A percentile compares a stretch with the other conserved stretches of the same genome.
phyloP scores from a whole-genome alignment of 2,888 invertebrate genomes.

The Stenurella melanura region DNA sequence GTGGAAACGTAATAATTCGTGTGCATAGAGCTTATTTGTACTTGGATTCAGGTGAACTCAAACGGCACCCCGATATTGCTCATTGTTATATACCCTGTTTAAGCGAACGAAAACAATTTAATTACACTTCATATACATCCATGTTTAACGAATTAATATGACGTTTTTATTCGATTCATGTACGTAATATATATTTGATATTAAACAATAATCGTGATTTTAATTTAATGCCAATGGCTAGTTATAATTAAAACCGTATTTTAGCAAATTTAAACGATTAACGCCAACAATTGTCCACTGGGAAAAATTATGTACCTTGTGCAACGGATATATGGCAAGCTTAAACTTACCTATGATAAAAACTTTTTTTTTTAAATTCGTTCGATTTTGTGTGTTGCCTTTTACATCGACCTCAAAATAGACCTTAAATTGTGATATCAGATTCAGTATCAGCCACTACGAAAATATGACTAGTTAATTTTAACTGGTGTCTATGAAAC shows the following conservation, averaged over 20 bases:
- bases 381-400: too few relatives aligned
- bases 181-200: neutral
- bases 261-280: neutral
- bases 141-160: neutral
- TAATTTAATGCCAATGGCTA: neutral
- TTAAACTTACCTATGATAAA: too few relatives aligned
- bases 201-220: neutral
- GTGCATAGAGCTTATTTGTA: neutral
- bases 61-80: neutral
- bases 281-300: neutral
- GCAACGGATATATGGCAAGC: too few relatives aligned
- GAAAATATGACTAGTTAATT: too few relatives aligned
- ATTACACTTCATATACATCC: neutral
- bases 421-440: too few relatives aligned
- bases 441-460: too few relatives aligned
- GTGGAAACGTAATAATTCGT: constrained; percentile 3
- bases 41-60: neutral
- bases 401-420: too few relatives aligned
- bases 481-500: too few relatives aligned
- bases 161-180: neutral
- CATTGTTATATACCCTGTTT: neutral
- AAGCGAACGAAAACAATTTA: constrained; percentile 1
- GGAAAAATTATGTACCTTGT: too few relatives aligned
- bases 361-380: too few relatives aligned
- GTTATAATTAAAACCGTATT: neutral